Evolutionary conservation across 1,140 invertebrate genomes (phyloP).

Genomic region (Daktulosphaira vitifoliae): DNA sequence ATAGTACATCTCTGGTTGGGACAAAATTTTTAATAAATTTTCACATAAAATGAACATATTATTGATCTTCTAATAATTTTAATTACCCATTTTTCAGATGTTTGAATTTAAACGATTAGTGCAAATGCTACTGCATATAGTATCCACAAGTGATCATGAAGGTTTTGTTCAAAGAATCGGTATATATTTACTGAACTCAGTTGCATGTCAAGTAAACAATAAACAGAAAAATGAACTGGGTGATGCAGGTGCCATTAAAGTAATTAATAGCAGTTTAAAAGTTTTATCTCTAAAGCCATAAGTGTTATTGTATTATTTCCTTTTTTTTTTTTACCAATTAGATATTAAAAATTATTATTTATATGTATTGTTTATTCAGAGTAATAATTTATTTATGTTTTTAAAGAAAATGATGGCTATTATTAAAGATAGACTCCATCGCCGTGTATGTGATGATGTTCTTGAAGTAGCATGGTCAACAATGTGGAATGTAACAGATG

Average conservation of each 20-base stretch:
- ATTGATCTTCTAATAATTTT: too few species aligned
- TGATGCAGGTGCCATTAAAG: constrained; percentile 76
- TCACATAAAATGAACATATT: too few species aligned
- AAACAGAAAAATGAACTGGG: constrained; percentile 84
- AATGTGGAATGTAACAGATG: constrained; percentile 97
- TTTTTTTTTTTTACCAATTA: too few species aligned
- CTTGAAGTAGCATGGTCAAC: constrained; percentile 97
- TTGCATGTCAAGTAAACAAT: constrained; percentile 93
- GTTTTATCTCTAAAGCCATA: background rate
- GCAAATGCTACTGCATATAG: constrained; percentile 71
- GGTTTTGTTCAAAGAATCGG: constrained; percentile 89
- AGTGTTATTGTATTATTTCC: too few species aligned
- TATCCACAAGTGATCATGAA: constrained; percentile 70
- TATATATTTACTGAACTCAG: constrained; percentile 87
- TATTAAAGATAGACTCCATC: constrained; percentile 64
- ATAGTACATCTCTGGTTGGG: too few species aligned
- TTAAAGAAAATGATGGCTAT: constrained; percentile 76
- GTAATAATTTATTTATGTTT: constrained; percentile 15
- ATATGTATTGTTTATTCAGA: background rate
- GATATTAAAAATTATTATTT: too few species aligned
- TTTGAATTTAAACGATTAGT: constrained; percentile 87
- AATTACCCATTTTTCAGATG: too few species aligned
- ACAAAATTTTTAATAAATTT: too few species aligned
- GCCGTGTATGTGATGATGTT: constrained; percentile 80
- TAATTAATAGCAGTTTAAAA: constrained; percentile 42